Evolutionary conservation across 2,888 invertebrate species (phyloP), one percentile per base, ranked within the genome.

Genomic region (Melangyna quadrimaculata): DNA sequence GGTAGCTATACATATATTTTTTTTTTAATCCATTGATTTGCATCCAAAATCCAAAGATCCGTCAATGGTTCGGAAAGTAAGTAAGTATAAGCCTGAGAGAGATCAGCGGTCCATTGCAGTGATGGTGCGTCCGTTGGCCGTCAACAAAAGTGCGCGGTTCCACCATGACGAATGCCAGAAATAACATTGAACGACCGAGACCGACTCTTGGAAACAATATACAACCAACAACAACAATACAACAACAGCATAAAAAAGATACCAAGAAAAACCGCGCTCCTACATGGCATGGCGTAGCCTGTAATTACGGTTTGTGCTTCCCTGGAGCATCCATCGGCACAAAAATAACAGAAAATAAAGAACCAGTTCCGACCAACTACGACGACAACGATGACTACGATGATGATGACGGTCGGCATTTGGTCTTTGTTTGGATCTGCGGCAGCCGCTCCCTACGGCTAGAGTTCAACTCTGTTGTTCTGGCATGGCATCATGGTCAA

Each of bases 81-180:
- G n/a, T n/a, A n/a, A n/a, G n/a, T n/a, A 55, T 19, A 51, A 45
- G n/a, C 57, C 19, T 27, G n/a, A 53, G 69, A 72, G 73, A 78
- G 63, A 75, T 83, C 75, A 59, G 40, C 63, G 22, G 45, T 19
- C 48, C 45, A 22, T 32, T 45, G 48, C 48, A 22, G 7, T 63
- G 12, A 24, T 27, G 24, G 51, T 51, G 32, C 24, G 61, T 65
- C 35, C 37, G 67, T 35, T 32, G 10, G 67, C 32, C 67, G 69
- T 77, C 72, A 70, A 79, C 72, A 77, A 86, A 80, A 77, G 80
- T 77, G 61, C 69, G 61, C 81, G 72, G 51, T 71, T 72, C 45
- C 61, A 35, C 77, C 86, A 86, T 81, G 86, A 86, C 81, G 80
- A 86, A 86, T 81, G 81, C 86, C 77, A 86, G 77, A 81, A 73